Base-by-base conservation (phyloP, 2,888 invertebrate species). In the Vanessa cardui region DNA sequence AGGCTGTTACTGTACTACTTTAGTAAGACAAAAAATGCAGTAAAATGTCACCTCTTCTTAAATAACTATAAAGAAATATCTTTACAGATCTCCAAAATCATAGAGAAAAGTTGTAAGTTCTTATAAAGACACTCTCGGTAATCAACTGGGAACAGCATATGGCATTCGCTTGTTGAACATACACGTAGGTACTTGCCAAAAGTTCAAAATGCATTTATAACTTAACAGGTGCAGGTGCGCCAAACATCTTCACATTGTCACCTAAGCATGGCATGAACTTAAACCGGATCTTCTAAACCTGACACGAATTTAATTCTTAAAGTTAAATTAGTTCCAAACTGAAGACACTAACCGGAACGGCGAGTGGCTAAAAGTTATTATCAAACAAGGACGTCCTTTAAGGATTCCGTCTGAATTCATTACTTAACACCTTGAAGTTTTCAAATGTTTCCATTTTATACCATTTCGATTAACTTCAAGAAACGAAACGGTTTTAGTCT, bases 301-400 rank as follows among this genome's bases (percentile, higher is more conserved):
- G 70, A 62, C 67, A 64, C 50, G 54, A 64, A 70, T 70, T 70
- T 70, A 72, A 73, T 72, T 73, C 71, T 72, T 72, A 70, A 72
- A 72, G 69, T 72, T 72, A 72, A 71, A 73, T 74, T 71, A 69
- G 73, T 73, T 72, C 69, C 45, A 58, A 70, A 72, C 68, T 69
- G 59, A 69, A 69, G 61, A 66, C 63, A 69, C 67, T 70, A 70
- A 66, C 69, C 63, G 61, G 70, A 64, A 62, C 64, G 58, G 66
- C 58, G 58, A 69, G 66, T 66, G 66, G 66, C 58, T 66, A 46
- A 61, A 70, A 70, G 63, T 67, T 67, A 62, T 70, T 62, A 62
- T 59, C 61, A 62, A 70, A 67, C 66, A 67, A 47, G 60, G 60
- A 58, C 45, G 20, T 61, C 50, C 58, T 64, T 66, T 58, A 70